Evolutionary conservation across 2,113 vertebrate genomes (phyloP), one percentile per base, ranked within the genome.

Genomic region (Cinclus mexicanus): DNA sequence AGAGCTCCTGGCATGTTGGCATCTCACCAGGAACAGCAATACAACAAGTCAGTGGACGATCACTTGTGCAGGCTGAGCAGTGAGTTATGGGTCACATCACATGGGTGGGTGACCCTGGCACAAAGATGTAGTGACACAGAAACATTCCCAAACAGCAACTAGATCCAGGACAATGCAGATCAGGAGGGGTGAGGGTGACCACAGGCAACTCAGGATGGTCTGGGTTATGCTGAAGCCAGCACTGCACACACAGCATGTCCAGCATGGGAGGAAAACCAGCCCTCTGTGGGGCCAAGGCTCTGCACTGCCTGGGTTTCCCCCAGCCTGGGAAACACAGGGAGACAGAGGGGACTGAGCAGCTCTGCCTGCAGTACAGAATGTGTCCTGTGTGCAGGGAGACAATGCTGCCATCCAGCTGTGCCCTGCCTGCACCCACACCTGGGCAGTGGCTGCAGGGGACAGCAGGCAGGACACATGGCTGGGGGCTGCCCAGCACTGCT

Each of bases 71-170:
- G 74, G 74, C 61, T n/a, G 56, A 60, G 77, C 46, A 52, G 29
- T 0, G 7, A 42, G 35, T 13, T 52, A 47, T 0, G 2, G 50
- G 41, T 55, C 47, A 12, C 41, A 20, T 17, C 61, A 8, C 11
- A 20, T 1, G 20, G 33, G 23, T 63, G 71, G 42, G 37, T 53
- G 60, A 83, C 60, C 37, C 46, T 63, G 59, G 82, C 44, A 87
- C 65, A 63, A 15, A 68, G 47, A 29, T 15, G 49, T 1, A 14
- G 47, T 24, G 28, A 28, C 39, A 49, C 1, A 1, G 41, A 33
- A 80, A 71, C 11, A 9, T 61, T 61, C n/a, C 55, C 61, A 49
- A 84, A 56, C 22, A 61, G 42, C 57, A 50, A 0, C 46, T 46
- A 76, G 25, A 67, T 17, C 25, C 29, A 52, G 68, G 81, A 42